phyloP scores from a whole-genome alignment of 23 tunicate genomes.

The Halocynthia aurantium region DNA sequence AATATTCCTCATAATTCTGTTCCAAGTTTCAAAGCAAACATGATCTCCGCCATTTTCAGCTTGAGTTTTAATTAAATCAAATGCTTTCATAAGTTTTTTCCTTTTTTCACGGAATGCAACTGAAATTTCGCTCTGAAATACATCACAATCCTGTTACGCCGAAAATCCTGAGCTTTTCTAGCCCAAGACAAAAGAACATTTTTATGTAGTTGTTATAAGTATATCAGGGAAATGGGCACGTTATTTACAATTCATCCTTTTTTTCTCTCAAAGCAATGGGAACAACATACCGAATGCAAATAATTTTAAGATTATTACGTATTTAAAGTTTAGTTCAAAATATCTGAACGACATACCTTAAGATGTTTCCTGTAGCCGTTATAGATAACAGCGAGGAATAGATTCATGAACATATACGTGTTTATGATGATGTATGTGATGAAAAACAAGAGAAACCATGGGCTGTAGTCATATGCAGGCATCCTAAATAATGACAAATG shows the following conservation, averaged over 20 bases:
- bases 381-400: conserved; percentile 91
- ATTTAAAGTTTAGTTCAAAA: conserved; percentile 1
- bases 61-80: conserved; percentile 46
- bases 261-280: neutral
- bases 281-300: too few relatives aligned
- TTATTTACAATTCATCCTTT: conserved; percentile 12
- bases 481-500: conserved; percentile 52
- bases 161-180: too few relatives aligned
- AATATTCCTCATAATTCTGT: conserved; percentile 34
- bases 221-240: neutral
- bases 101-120: conserved; percentile 63
- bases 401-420: conserved; percentile 98
- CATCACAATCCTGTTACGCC: neutral
- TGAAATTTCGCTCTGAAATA: conserved; percentile 71
- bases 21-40: conserved; percentile 56
- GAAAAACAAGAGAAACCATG: conserved; percentile 87
- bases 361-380: conserved; percentile 87
- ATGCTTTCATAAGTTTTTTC: conserved; percentile 64
- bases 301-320: neutral
- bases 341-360: conserved; percentile 28
- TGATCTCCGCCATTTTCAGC: conserved; percentile 2
- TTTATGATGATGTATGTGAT: conserved; percentile 81
- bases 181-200: too few relatives aligned
- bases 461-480: conserved; percentile 93
- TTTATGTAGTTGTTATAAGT: too few relatives aligned